phyloP scores from a whole-genome alignment of 2,888 invertebrate genomes.

The Cerceris ruficornis region DNA sequence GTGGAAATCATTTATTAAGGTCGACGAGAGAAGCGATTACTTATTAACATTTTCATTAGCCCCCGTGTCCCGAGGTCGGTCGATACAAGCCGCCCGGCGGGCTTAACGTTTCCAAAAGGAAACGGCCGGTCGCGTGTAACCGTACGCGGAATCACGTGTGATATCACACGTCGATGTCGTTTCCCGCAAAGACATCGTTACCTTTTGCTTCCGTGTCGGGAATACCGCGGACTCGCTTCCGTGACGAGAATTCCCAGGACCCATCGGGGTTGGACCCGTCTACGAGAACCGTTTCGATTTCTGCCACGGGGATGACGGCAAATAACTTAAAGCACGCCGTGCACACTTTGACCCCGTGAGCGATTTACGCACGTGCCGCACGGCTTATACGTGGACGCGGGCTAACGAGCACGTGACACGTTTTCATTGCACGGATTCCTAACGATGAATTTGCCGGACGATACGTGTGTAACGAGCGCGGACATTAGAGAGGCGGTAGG shows the following conservation, averaged over 20 bases:
- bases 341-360: conserved; percentile 8
- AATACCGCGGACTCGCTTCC: conserved; percentile 55
- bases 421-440: conserved; percentile 30
- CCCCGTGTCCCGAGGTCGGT: neutral
- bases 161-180: conserved; percentile 56
- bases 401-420: conserved; percentile 48
- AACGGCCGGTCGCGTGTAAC: conserved; percentile 36
- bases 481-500: neutral
- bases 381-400: neutral
- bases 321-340: conserved; percentile 44
- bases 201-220: conserved; percentile 57
- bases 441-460: conserved; percentile 17
- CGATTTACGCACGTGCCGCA: conserved; percentile 49
- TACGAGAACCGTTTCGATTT: conserved; percentile 35
- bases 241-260: conserved; percentile 52
- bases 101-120: conserved; percentile 13
- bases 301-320: conserved; percentile 44
- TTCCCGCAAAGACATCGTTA: conserved; percentile 56
- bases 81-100: neutral
- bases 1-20: neutral
- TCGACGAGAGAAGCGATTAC: neutral
- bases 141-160: conserved; percentile 49
- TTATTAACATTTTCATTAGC: conserved; percentile 4
- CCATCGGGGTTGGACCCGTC: conserved; percentile 7
- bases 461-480: conserved; percentile 25